Evolutionary conservation across 2,888 invertebrate genomes (phyloP), one percentile per base, ranked within the genome.

Genomic region (Drosophila acutilabella): DNA sequence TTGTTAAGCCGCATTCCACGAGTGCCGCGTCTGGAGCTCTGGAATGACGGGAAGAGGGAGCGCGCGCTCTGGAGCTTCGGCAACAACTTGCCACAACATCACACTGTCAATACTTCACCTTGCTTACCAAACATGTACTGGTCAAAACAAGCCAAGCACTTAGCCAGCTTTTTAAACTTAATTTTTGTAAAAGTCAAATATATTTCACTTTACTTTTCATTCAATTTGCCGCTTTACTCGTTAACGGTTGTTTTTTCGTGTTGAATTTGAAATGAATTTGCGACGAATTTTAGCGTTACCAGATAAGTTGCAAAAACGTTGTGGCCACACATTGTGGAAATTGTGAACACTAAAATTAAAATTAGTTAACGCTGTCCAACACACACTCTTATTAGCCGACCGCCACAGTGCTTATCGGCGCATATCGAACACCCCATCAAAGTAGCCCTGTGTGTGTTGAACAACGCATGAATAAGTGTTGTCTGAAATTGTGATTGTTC

Each of bases 1-100:
- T 88, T 83, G 83, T 75, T 71, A 62, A 71, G 83, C 83, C 89
- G 64, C 83, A 83, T 83, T 83, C 83, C 83, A 78, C 75, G 51
- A 68, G 78, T 65, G 66, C 60, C 66, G 64, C 66, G 66, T 45
- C 80, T 71, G 64, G 53, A 71, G 58, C 45, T 60, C 52, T 26
- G 54, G 57, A 47, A 16, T 16, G 38, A 66, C 36, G 42, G 77
- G 62, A 61, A 59, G 61, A 64, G 61, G 80, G 42, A 33, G 72
- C 59, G 64, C 70, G 68, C 59, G 60, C 72, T 70, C 70, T 16
- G 47, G 40, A 65, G 53, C 48, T 53, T 71, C 48, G 44, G 42
- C 40, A 47, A 45, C 72, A 75, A 77, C 75, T 67, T 79, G 76
- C 80, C 64, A 75, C 80, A 72, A 65, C 65, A 78, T 52, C 65